Evolutionary conservation across 2,888 invertebrate species (phyloP).

Genomic region (Catonia carolina): DNA sequence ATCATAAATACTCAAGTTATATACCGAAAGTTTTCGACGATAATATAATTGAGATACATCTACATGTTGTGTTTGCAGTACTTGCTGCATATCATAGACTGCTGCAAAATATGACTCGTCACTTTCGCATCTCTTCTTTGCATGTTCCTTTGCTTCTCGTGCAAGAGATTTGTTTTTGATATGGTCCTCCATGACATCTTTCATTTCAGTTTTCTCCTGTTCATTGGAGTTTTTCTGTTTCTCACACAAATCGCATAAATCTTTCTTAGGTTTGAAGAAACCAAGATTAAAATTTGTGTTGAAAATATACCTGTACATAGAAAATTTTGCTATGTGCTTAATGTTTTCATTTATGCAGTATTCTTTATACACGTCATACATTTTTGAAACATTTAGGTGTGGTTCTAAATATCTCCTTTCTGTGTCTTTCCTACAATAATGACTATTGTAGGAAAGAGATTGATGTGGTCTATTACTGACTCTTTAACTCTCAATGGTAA

Average conservation of each 20-base stretch:
- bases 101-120: constrained; percentile 7
- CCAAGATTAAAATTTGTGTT: constrained; percentile 3
- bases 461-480: constrained; percentile 11
- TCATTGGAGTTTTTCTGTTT: constrained; percentile 7
- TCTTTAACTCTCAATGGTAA: neutral
- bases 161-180: neutral
- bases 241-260: constrained; percentile 1
- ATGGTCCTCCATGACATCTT: constrained; percentile 9
- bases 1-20: too few species aligned
- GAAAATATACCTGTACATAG: constrained; percentile 8
- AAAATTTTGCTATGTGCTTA: neutral
- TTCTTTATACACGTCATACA: constrained; percentile 4
- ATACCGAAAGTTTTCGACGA: neutral
- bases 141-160: neutral
- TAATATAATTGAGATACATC: constrained; percentile 12
- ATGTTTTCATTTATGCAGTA: constrained; percentile 5
- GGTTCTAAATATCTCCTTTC: constrained; percentile 1
- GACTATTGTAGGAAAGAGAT: constrained; percentile 12
- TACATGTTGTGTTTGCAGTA: constrained; percentile 4
- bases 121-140: constrained; percentile 3
- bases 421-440: constrained; percentile 10
- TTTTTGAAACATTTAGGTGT: constrained; percentile 7
- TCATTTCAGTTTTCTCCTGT: neutral
- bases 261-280: constrained; percentile 1
- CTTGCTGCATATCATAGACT: constrained; percentile 14